Evolutionary conservation across 2,113 vertebrate genomes (phyloP).

Genomic region (Neomonachus schauinslandi): DNA sequence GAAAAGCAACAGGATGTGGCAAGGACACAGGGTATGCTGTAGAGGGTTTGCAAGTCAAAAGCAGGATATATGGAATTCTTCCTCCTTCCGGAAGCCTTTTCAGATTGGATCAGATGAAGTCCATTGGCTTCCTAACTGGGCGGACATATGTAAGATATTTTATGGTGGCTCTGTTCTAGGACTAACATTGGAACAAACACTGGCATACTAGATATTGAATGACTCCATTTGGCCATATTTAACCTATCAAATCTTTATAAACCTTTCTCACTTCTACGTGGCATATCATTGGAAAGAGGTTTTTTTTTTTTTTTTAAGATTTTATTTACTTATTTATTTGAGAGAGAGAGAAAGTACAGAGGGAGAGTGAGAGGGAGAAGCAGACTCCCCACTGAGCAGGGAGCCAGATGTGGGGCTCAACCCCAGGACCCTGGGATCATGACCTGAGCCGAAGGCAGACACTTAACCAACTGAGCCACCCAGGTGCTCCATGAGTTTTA

Average conservation of each 20-base stretch:
- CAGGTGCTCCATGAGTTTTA: background rate
- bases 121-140: background rate
- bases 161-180: background rate
- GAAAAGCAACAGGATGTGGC: background rate
- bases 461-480: too few species aligned
- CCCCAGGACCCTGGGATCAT: too few species aligned
- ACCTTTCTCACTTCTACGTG: background rate
- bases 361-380: too few species aligned
- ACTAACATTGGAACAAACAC: background rate
- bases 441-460: too few species aligned
- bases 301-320: background rate
- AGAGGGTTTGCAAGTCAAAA: background rate
- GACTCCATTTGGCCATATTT: background rate
- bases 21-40: background rate
- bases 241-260: background rate
- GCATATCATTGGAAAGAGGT: background rate
- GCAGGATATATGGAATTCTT: background rate
- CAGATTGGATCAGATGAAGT: background rate
- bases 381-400: too few species aligned
- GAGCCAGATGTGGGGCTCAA: accelerated
- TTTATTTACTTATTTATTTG: too few species aligned
- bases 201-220: background rate
- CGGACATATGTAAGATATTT: background rate
- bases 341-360: too few species aligned
- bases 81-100: background rate